These are phyloP conservation scores for Hemibagrus guttatus DNA, from an alignment of 2,797 vertebrate species.

Conservation along the genomic window DNA sequence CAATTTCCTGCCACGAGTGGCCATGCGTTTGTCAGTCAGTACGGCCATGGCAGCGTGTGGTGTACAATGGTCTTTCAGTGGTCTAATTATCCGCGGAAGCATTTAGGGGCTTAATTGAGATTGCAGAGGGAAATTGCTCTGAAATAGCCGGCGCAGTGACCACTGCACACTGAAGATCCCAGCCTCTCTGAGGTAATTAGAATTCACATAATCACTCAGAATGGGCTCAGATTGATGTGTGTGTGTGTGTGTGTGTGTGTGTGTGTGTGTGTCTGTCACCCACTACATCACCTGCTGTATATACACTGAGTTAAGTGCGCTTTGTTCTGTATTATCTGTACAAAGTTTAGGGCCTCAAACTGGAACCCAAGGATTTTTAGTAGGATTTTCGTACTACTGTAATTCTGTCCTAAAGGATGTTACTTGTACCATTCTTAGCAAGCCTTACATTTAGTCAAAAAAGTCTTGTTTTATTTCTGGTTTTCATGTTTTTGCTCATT, in stretches of 20 bases:
- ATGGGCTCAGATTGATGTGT: constrained; percentile 23
- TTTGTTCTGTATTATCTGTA: not conserved
- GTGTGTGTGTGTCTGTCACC: not conserved
- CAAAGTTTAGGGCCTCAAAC: not conserved
- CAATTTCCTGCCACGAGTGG: constrained; percentile 68
- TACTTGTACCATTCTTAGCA: not conserved
- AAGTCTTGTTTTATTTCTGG: not conserved
- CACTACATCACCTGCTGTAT: not conserved
- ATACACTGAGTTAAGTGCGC: not conserved
- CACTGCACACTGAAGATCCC: constrained; percentile 4
- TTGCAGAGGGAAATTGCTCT: constrained; percentile 89
- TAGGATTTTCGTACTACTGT: not conserved
- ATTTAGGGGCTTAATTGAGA: constrained; percentile 95
- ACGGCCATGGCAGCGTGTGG: constrained; percentile 69
- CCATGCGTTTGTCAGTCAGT: not conserved
- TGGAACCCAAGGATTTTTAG: not conserved
- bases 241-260: constrained; percentile 31
- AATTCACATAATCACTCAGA: constrained; percentile 24
- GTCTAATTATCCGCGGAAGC: constrained; percentile 94
- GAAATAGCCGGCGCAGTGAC: constrained; percentile 73
- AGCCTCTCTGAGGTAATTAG: constrained; percentile 28
- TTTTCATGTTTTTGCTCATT: not conserved
- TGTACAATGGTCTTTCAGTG: constrained; percentile 93
- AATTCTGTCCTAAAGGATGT: not conserved
- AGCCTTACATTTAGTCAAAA: not conserved